Evolutionary conservation across 2,888 invertebrate genomes (phyloP).

Genomic region (Nudaria mundana): DNA sequence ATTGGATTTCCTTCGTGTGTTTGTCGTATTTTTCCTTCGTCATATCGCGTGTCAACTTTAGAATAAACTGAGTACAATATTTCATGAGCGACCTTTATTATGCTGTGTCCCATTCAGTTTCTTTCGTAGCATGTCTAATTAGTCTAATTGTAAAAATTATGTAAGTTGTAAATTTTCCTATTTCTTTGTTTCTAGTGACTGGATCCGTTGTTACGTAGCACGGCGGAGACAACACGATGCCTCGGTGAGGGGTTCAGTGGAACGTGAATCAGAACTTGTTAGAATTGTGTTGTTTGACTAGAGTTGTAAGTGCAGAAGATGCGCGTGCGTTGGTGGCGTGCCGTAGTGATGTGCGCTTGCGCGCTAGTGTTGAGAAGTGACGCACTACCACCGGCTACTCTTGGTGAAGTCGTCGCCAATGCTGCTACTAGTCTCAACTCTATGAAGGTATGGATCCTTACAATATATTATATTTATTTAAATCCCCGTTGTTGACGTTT

Average conservation of each 20-base stretch:
- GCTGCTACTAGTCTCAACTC: slow-evolving; percentile 75
- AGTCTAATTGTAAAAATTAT: no score
- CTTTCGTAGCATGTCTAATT: no score
- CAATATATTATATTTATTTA: no score
- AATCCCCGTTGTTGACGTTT: no score
- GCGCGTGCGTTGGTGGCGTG: slow-evolving; percentile 61
- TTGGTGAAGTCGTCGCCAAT: slow-evolving; percentile 74
- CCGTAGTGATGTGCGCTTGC: slow-evolving; percentile 52
- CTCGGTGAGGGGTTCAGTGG: slow-evolving; percentile 8
- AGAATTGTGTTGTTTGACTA: slow-evolving; percentile 4
- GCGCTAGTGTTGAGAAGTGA: slow-evolving; percentile 52
- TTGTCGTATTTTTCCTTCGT: no score
- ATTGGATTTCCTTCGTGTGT: no score
- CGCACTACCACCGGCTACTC: slow-evolving; percentile 70
- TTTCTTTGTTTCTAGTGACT: background rate
- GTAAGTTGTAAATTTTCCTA: no score
- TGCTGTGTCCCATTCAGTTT: no score
- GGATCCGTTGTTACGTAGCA: background rate
- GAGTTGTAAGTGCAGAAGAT: slow-evolving; percentile 26
- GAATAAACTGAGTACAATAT: no score
- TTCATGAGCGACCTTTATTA: no score
- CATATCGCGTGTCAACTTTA: no score
- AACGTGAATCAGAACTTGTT: slow-evolving; percentile 11
- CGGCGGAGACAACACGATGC: slow-evolving; percentile 14
- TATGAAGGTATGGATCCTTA: slow-evolving; percentile 75